These are phyloP conservation scores for Trialeurodes vaporariorum DNA, from an alignment of 1,140 invertebrate genomes.

Conservation along the genomic window DNA sequence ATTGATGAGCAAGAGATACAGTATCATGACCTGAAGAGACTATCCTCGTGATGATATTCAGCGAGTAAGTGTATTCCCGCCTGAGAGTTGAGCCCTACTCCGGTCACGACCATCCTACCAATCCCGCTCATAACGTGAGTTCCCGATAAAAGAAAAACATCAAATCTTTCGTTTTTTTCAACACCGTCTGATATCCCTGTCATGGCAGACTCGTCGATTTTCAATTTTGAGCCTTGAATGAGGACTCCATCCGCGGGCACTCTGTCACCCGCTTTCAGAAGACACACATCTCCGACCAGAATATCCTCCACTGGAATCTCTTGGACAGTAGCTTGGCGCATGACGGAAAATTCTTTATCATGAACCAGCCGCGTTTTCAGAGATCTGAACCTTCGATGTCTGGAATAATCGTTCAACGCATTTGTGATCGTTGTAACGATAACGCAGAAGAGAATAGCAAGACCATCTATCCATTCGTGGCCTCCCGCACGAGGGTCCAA, in stretches of 20 bases:
- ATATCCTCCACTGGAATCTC: slow-evolving; percentile 95
- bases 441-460: slow-evolving; percentile 69
- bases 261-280: slow-evolving; percentile 92
- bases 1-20: slow-evolving; percentile 2
- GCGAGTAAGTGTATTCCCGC: slow-evolving; percentile 95
- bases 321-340: slow-evolving; percentile 78
- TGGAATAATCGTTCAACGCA: slow-evolving; percentile 98
- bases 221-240: slow-evolving; percentile 98
- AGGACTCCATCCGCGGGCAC: slow-evolving; percentile 95
- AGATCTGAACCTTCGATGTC: slow-evolving; percentile 94
- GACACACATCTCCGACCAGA: slow-evolving; percentile 97
- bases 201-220: slow-evolving; percentile 96
- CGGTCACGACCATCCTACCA: slow-evolving; percentile 88
- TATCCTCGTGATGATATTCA: slow-evolving; percentile 77
- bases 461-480: slow-evolving; percentile 96
- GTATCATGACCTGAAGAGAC: slow-evolving; percentile 57
- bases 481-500: slow-evolving; percentile 54
- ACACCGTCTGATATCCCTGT: slow-evolving; percentile 99
- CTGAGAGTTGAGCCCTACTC: slow-evolving; percentile 97
- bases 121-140: slow-evolving; percentile 99
- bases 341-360: slow-evolving; percentile 96
- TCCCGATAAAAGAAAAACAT: slow-evolving; percentile 74
- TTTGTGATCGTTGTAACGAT: slow-evolving; percentile 96
- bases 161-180: slow-evolving; percentile 83
- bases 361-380: slow-evolving; percentile 96